Evolutionary conservation across 2,797 vertebrate species (phyloP), one percentile per base, ranked within the genome.

Genomic region (Oceanodroma leucorhoa): DNA sequence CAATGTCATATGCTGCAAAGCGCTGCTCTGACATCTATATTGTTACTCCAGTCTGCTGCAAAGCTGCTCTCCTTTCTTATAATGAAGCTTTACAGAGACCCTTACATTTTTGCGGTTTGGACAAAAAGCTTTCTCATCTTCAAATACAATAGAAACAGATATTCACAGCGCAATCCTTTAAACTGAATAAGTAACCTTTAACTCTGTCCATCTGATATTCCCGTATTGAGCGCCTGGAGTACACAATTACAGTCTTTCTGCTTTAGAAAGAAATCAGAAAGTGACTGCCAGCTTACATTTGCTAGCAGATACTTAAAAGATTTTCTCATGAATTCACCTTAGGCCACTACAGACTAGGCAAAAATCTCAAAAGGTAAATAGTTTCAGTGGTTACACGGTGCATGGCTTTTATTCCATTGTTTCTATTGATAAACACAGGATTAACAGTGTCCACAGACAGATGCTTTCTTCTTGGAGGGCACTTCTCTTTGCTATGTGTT

Each of bases 41-140:
- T 43, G 73, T n/a, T 24, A 32, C 83, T 34, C 13, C 2, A 26
- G 57, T 1, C 51, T 23, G 19, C 29, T 9, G 51, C 58, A 84
- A 69, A 91, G 72, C 79, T 78, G 69, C 54, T 87, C 27, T 61
- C 40, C 72, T 57, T 57, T 57, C 71, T 27, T 20, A 41, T 7
- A 8, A 21, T 29, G 24, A 21, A n/a, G 38, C 29, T 79, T 87
- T 27, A 55, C 70, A 61, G 6, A 84, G 30, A 55, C 7, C 24
- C 50, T 60, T 10, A 22, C 10, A 4, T n/a, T 66, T 23, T 11
- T 71, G 27, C 48, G 27, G 50, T 38, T 58, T 38, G 81, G 64
- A 77, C 55, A 86, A 84, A 87, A 84, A 93, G 41, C 78, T 46
- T 71, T 84, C 83, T 77, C 57, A 53, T 75, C 84, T 73, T 71